Evolutionary conservation across 2,113 vertebrate species (phyloP).

Genomic region (Rynchops niger): DNA sequence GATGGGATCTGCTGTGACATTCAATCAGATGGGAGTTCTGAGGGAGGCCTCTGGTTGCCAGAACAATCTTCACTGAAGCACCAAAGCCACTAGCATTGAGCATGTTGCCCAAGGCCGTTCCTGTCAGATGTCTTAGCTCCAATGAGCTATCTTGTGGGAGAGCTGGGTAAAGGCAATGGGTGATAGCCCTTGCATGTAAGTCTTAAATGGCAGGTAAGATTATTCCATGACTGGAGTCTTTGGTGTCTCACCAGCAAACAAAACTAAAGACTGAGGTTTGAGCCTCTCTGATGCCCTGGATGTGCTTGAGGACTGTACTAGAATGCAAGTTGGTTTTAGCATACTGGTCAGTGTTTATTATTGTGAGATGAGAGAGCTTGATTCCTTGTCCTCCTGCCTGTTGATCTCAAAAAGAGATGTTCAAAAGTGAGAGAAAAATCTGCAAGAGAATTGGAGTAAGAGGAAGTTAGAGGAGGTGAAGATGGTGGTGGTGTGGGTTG

Average conservation of each 20-base stretch:
- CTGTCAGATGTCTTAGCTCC: background rate
- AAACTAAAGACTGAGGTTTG: background rate
- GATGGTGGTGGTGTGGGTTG: background rate
- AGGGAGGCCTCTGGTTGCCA: background rate
- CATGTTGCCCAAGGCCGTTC: background rate
- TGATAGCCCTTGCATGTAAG: background rate
- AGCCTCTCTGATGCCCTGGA: background rate
- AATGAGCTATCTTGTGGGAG: background rate
- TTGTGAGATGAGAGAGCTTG: background rate
- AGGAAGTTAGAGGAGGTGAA: background rate
- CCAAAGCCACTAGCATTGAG: background rate
- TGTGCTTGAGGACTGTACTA: background rate
- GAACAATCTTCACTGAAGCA: background rate
- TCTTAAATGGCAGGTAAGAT: background rate
- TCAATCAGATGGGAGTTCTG: background rate
- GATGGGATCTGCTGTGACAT: background rate
- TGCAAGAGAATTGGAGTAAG: background rate
- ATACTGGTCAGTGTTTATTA: background rate
- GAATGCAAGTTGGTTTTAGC: background rate
- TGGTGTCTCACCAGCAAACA: background rate
- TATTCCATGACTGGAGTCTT: background rate
- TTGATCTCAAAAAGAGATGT: background rate
- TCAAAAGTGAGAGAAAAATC: background rate
- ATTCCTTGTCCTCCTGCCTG: background rate
- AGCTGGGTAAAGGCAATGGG: background rate